These are phyloP conservation scores for Pipa parva DNA, from an alignment of 2,113 vertebrate genomes.

Conservation along the genomic window DNA sequence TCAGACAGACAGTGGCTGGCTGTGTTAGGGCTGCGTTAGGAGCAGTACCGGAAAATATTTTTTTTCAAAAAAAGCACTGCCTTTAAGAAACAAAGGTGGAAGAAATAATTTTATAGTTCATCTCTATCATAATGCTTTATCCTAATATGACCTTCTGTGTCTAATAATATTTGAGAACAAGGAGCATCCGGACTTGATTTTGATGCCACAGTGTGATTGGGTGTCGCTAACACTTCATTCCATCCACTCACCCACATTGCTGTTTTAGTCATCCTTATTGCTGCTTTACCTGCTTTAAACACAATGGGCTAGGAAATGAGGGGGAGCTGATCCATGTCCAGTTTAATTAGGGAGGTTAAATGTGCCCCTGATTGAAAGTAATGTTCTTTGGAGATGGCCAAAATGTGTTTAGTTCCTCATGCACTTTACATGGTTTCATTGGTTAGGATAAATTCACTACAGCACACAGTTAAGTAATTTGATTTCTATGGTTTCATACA, in stretches of 20 bases:
- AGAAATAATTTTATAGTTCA: slow-evolving; percentile 21
- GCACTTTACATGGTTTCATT: too few relatives aligned
- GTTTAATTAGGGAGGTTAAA: background rate
- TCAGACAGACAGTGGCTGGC: too few relatives aligned
- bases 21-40: too few relatives aligned
- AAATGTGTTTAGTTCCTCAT: too few relatives aligned
- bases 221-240: slow-evolving; percentile 15
- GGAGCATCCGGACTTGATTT: background rate
- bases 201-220: background rate
- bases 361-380: too few relatives aligned
- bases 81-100: slow-evolving; percentile 34
- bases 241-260: background rate
- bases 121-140: background rate
- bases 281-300: slow-evolving; percentile 13
- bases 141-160: background rate
- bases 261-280: background rate
- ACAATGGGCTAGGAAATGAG: background rate
- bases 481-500: too few relatives aligned
- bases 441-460: too few relatives aligned
- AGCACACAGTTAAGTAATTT: too few relatives aligned
- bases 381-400: too few relatives aligned
- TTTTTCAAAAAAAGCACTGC: too few relatives aligned
- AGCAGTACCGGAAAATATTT: too few relatives aligned
- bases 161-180: background rate
- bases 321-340: slow-evolving; percentile 33